A percentile compares a stretch with the other conserved stretches of the same genome.
phyloP scores from a whole-genome alignment of 1,140 invertebrate species.

The Drosophila truncata region DNA sequence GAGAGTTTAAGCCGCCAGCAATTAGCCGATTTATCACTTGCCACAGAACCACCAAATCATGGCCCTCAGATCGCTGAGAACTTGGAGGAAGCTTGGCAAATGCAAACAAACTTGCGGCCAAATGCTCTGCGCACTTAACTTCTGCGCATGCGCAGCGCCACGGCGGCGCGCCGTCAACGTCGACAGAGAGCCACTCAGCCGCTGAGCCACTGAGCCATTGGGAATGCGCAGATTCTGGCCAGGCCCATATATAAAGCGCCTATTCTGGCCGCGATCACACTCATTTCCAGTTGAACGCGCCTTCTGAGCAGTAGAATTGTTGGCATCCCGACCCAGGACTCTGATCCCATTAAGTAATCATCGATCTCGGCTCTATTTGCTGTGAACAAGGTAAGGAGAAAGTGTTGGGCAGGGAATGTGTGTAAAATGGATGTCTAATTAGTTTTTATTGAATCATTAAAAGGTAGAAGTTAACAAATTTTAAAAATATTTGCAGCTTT shows the following conservation, averaged over 20 bases:
- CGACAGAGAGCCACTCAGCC: slow-evolving; percentile 21
- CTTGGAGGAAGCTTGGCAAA: slow-evolving; percentile 42
- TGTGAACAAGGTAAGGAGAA: slow-evolving; percentile 14
- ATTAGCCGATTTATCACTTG: slow-evolving; percentile 77
- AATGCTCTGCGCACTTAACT: slow-evolving; percentile 41
- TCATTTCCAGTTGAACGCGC: slow-evolving; percentile 62
- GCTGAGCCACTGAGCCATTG: slow-evolving; percentile 18
- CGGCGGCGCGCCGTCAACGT: slow-evolving; percentile 31
- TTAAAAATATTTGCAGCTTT: no score
- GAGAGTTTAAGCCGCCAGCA: slow-evolving; percentile 62
- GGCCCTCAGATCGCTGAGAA: slow-evolving; percentile 33
- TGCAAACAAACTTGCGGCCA: slow-evolving; percentile 59
- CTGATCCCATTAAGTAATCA: slow-evolving; percentile 7
- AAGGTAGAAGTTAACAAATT: no score
- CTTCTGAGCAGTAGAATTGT: slow-evolving; percentile 28
- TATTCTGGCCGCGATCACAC: slow-evolving; percentile 62
- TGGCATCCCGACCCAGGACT: slow-evolving; percentile 15
- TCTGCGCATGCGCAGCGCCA: slow-evolving; percentile 51
- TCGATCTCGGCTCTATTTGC: slow-evolving; percentile 1
- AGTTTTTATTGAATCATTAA: not conserved
- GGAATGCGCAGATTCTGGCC: slow-evolving; percentile 66
- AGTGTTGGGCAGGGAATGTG: not conserved
- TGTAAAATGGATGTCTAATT: not conserved
- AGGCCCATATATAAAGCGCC: slow-evolving; percentile 70
- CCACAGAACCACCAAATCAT: slow-evolving; percentile 54